Evolutionary conservation across 2,888 invertebrate genomes (phyloP).

Genomic region (Agrotis ipsilon): DNA sequence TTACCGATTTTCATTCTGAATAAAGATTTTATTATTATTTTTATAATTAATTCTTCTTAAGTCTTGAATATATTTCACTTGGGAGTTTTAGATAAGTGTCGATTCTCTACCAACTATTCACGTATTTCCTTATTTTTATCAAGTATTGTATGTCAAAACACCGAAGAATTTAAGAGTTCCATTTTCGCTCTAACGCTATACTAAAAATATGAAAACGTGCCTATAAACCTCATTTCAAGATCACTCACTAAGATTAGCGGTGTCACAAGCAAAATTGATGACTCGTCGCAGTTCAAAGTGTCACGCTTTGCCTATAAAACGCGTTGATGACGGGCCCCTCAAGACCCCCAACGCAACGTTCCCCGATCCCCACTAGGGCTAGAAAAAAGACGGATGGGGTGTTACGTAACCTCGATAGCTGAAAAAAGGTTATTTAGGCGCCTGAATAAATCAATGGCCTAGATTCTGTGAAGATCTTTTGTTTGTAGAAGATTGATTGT

Average conservation of each 20-base stretch:
- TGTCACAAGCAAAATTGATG: constrained; percentile 37
- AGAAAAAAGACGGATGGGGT: constrained; percentile 29
- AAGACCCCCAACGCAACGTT: neutral
- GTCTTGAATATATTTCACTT: neutral
- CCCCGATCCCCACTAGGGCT: neutral
- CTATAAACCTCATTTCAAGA: constrained; percentile 27
- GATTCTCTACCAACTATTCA: neutral
- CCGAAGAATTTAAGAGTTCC: neutral
- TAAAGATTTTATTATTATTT: too few relatives aligned
- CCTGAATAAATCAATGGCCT: constrained; percentile 31
- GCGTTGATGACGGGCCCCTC: constrained; percentile 12
- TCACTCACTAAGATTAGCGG: constrained; percentile 27
- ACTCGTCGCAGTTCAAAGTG: constrained; percentile 17
- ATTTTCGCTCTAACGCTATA: neutral
- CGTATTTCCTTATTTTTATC: neutral
- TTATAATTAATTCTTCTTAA: neutral
- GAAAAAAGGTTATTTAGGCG: constrained; percentile 9
- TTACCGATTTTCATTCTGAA: too few relatives aligned
- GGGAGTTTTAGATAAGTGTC: neutral
- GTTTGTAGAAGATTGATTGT: constrained; percentile 3
- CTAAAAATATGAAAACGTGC: constrained; percentile 30
- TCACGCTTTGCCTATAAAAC: constrained; percentile 38
- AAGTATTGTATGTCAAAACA: neutral
- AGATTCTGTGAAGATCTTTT: constrained; percentile 23
- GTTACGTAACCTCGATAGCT: constrained; percentile 19